Conservation (phyloP, 2,888 invertebrate species). For the Coenonympha arcania region DNA sequence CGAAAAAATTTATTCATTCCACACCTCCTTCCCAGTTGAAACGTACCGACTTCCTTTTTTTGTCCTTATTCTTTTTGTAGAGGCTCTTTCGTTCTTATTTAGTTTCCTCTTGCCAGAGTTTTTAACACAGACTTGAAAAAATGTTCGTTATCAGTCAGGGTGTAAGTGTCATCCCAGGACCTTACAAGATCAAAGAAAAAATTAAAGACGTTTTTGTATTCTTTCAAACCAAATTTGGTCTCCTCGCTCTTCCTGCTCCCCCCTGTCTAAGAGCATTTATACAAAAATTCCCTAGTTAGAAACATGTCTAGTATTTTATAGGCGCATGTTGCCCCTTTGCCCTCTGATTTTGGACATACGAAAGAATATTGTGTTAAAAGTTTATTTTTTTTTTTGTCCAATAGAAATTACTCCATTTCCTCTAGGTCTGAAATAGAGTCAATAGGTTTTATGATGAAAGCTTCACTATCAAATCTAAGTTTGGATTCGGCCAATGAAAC, state of each 20-base stretch:
- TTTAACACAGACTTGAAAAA: neutral
- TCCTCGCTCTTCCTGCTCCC: too few species aligned
- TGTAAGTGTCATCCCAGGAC: neutral
- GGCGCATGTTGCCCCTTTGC: neutral
- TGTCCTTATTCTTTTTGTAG: neutral
- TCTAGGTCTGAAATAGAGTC: neutral
- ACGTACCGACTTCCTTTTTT: too few species aligned
- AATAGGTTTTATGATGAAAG: neutral
- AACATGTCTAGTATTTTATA: constrained; percentile 1
- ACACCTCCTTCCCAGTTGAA: too few species aligned
- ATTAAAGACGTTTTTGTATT: neutral
- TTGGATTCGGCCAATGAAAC: neutral
- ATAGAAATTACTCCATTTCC: neutral
- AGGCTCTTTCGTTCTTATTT: neutral
- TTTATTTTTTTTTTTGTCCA: neutral
- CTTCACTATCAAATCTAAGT: neutral
- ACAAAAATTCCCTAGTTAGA: neutral
- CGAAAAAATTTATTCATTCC: too few species aligned
- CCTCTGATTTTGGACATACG: neutral
- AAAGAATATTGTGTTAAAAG: neutral
- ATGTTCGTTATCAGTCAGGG: neutral
- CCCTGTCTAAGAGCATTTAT: neutral
- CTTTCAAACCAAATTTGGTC: neutral
- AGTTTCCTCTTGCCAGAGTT: neutral
- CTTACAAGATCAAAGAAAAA: neutral